Conservation (phyloP, 2,888 invertebrate genomes). For the Nymphalis c-album region DNA sequence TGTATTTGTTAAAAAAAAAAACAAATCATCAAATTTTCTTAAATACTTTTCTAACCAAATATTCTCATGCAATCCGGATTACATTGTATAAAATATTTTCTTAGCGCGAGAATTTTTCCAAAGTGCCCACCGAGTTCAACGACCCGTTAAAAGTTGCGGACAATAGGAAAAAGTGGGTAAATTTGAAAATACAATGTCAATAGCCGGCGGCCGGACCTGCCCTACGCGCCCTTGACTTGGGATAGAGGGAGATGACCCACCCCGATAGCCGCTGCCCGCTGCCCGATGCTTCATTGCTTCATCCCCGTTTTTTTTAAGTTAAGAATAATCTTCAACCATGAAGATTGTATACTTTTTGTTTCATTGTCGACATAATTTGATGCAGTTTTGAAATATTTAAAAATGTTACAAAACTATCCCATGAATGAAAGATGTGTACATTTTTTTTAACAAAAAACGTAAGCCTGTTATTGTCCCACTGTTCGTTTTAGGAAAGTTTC, state of each 20-base stretch:
- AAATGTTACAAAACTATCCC: too few species aligned
- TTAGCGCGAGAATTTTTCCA: constrained; percentile 1
- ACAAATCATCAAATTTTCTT: too few species aligned
- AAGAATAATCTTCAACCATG: constrained; percentile 2
- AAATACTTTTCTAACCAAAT: neutral
- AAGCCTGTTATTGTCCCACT: too few species aligned
- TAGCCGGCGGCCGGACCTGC: constrained; percentile 80
- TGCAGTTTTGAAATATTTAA: too few species aligned
- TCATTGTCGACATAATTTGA: neutral
- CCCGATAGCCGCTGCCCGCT: constrained; percentile 49
- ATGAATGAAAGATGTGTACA: too few species aligned
- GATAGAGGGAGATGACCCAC: constrained; percentile 78
- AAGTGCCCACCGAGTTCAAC: constrained; percentile 60
- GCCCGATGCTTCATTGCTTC: constrained; percentile 23
- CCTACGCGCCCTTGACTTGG: constrained; percentile 81
- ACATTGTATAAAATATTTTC: neutral
- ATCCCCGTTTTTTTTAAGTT: constrained; percentile 35
- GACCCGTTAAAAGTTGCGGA: constrained; percentile 80
- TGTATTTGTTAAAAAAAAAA: too few species aligned
- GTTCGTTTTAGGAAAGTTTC: too few species aligned
- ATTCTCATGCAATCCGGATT: neutral
- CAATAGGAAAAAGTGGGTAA: constrained; percentile 77
- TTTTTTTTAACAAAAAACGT: too few species aligned
- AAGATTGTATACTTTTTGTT: neutral
- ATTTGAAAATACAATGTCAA: constrained; percentile 81